A percentile compares a stretch with the other conserved stretches of the same genome.
These are phyloP conservation scores for Caenorhabditis plicata DNA, from an alignment of 2,888 invertebrate genomes.

Conservation along the genomic window DNA sequence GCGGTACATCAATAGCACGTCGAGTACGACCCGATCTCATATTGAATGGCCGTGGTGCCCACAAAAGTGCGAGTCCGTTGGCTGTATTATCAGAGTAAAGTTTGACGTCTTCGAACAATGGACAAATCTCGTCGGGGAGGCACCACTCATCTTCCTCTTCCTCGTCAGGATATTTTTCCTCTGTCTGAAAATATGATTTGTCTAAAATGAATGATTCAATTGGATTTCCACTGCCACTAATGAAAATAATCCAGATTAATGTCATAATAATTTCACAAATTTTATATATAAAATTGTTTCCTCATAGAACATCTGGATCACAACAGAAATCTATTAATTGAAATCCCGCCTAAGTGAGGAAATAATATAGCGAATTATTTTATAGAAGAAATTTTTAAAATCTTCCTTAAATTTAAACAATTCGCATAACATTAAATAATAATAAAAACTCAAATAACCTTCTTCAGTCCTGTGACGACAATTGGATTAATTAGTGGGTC, in stretches of 20 bases:
- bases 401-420: too few species aligned
- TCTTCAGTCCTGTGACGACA: conserved; percentile 81
- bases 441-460: conserved; percentile 52
- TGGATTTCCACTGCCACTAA: too few species aligned
- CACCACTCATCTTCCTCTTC: conserved; percentile 88
- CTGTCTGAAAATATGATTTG: conserved; percentile 52
- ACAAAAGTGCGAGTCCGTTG: conserved; percentile 73
- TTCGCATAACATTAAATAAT: background rate
- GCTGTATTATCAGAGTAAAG: conserved; percentile 98
- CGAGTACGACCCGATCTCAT: conserved; percentile 85
- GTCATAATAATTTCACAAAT: too few species aligned
- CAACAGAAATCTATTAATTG: background rate
- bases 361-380: conserved; percentile 27
- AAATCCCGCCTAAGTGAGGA: conserved; percentile 26
- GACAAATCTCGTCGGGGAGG: conserved; percentile 84
- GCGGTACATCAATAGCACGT: conserved; percentile 91
- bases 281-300: conserved; percentile 4
- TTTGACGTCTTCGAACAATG: conserved; percentile 81
- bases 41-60: conserved; percentile 95
- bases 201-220: too few species aligned
- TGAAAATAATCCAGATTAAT: too few species aligned
- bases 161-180: conserved; percentile 80
- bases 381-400: too few species aligned
- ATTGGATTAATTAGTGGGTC: conserved; percentile 99
- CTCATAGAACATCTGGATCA: conserved; percentile 18